Percentiles rank a stretch among this genome's conserved stretches.
Evolutionary conservation across 2,113 vertebrate species (phyloP).

Genomic region (Cricetomys ansorgei): DNA sequence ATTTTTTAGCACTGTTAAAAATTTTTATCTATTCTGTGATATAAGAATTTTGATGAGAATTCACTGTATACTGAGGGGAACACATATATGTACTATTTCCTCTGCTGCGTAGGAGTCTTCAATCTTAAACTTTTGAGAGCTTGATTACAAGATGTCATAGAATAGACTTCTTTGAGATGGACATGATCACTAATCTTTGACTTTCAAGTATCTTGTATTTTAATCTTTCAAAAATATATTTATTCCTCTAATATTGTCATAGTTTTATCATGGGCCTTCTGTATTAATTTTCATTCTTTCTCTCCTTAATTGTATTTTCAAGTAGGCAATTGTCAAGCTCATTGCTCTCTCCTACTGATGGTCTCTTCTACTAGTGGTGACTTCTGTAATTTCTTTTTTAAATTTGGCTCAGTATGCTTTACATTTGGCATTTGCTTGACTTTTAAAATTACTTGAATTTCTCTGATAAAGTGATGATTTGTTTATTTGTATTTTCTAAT

Average conservation of each 20-base stretch:
- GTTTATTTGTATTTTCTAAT: neutral
- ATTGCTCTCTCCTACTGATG: neutral
- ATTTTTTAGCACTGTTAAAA: neutral
- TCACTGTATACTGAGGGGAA: neutral
- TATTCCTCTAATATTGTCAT: neutral
- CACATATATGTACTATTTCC: neutral
- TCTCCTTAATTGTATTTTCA: neutral
- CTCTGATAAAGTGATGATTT: neutral
- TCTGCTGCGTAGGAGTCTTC: neutral
- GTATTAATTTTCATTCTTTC: neutral
- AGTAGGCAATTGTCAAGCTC: neutral
- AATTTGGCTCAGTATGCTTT: neutral
- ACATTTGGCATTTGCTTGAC: neutral
- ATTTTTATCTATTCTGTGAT: neutral
- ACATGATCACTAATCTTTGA: neutral
- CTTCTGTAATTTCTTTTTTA: neutral
- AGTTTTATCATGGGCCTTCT: neutral
- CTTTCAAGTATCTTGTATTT: neutral
- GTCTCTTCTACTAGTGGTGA: neutral
- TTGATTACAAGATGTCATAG: neutral
- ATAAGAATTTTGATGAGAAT: neutral
- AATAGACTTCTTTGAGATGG: neutral
- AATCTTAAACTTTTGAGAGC: neutral
- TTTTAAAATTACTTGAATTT: neutral
- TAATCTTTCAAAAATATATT: neutral